Evolutionary conservation across 2,113 vertebrate genomes (phyloP).

Genomic region (Phylloscopus trochiloides): DNA sequence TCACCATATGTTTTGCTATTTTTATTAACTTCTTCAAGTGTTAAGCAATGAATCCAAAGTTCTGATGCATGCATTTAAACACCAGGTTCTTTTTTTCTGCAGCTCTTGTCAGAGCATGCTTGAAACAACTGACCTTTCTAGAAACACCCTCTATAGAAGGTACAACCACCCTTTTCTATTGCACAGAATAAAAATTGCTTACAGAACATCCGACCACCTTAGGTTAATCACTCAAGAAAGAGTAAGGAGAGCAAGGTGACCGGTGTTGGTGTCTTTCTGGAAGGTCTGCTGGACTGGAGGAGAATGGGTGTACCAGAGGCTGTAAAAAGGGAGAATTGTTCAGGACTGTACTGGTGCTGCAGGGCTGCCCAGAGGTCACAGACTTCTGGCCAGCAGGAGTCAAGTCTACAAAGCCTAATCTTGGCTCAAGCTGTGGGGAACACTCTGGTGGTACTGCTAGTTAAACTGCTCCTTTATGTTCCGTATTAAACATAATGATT

Average conservation of each 20-base stretch:
- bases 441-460: neutral
- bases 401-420: neutral
- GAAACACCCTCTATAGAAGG: neutral
- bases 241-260: neutral
- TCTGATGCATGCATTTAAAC: neutral
- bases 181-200: neutral
- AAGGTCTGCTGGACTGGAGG: neutral
- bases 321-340: neutral
- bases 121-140: neutral
- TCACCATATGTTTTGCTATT: neutral
- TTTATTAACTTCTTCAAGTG: neutral
- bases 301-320: neutral
- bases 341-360: neutral
- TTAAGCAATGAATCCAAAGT: neutral
- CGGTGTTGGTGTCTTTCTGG: fast-evolving
- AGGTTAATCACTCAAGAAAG: neutral
- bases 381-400: fast-evolving
- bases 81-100: neutral
- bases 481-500: neutral
- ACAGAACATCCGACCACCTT: neutral
- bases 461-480: neutral
- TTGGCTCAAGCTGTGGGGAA: neutral
- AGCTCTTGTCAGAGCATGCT: neutral
- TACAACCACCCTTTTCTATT: neutral
- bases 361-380: fast-evolving